A percentile compares a stretch with the other conserved stretches of the same genome.
These are phyloP conservation scores for Adineta ricciae DNA, from an alignment of 2,888 invertebrate species.

Conservation along the genomic window DNA sequence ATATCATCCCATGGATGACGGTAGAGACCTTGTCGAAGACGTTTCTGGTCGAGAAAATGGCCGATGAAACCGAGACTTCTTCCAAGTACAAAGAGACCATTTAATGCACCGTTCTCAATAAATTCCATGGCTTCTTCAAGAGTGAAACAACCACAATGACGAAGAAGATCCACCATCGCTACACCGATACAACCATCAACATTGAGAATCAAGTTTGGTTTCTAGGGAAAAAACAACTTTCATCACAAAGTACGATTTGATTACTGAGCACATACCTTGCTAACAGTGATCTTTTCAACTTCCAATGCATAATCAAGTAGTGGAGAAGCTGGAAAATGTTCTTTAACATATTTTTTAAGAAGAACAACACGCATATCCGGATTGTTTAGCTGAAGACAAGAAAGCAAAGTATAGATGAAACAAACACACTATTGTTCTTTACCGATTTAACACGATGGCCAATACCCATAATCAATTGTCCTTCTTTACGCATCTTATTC, in stretches of 20 bases:
- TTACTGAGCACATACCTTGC: constrained; percentile 46
- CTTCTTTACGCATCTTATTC: constrained; percentile 88
- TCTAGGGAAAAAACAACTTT: constrained; percentile 51
- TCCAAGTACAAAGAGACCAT: constrained; percentile 92
- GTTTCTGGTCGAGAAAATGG: constrained; percentile 93
- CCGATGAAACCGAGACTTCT: constrained; percentile 88
- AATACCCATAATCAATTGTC: constrained; percentile 96
- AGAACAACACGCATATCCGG: constrained; percentile 95
- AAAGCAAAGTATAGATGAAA: constrained; percentile 53
- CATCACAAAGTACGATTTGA: too few species aligned
- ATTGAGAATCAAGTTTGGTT: constrained; percentile 97
- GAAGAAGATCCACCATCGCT: constrained; percentile 86
- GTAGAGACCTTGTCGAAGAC: constrained; percentile 94
- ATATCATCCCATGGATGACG: constrained; percentile 99
- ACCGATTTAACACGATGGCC: constrained; percentile 73
- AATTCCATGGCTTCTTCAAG: constrained; percentile 93
- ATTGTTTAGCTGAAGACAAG: constrained; percentile 54
- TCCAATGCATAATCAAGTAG: constrained; percentile 87
- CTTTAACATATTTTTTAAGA: constrained; percentile 83
- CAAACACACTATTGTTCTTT: constrained; percentile 22
- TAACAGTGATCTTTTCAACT: constrained; percentile 83
- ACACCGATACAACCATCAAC: constrained; percentile 97
- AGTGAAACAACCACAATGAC: constrained; percentile 85
- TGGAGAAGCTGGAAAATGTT: constrained; percentile 83
- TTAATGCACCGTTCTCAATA: constrained; percentile 90